Conservation (phyloP, 2,113 vertebrate genomes). For the Phaetusa simplex region DNA sequence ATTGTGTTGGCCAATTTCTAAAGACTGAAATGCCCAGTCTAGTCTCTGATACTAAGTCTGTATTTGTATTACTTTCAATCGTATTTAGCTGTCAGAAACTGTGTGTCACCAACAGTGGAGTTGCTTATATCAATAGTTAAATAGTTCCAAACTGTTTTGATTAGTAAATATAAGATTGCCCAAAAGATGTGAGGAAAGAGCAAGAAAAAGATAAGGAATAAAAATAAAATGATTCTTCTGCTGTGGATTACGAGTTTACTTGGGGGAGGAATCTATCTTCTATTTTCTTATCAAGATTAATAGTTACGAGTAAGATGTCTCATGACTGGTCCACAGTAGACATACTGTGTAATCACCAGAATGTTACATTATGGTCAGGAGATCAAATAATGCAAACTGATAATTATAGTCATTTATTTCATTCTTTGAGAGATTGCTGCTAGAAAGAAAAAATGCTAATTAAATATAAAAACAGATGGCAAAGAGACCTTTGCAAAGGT, state of each 20-base stretch:
- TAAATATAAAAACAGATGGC: constrained; percentile 57
- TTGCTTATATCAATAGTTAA: background rate
- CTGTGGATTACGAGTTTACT: background rate
- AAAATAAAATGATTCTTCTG: background rate
- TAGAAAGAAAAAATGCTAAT: constrained; percentile 12
- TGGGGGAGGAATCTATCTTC: background rate
- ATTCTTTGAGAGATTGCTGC: constrained; percentile 14
- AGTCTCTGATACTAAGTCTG: background rate
- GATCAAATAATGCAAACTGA: background rate
- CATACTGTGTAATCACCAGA: background rate
- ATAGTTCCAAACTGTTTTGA: background rate
- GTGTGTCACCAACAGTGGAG: background rate
- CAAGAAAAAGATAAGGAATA: background rate
- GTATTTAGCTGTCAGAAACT: background rate
- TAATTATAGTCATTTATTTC: constrained; percentile 25
- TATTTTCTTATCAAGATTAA: background rate
- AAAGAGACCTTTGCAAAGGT: constrained; percentile 46
- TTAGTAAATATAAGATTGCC: background rate
- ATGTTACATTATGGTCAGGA: background rate
- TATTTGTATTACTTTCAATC: background rate
- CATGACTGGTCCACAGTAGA: background rate
- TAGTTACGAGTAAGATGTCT: background rate
- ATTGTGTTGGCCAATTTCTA: background rate
- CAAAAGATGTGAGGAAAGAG: background rate
- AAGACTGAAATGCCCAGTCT: background rate